These are phyloP conservation scores for Sardina pilchardus DNA, from an alignment of 2,113 vertebrate genomes.

Conservation along the genomic window DNA sequence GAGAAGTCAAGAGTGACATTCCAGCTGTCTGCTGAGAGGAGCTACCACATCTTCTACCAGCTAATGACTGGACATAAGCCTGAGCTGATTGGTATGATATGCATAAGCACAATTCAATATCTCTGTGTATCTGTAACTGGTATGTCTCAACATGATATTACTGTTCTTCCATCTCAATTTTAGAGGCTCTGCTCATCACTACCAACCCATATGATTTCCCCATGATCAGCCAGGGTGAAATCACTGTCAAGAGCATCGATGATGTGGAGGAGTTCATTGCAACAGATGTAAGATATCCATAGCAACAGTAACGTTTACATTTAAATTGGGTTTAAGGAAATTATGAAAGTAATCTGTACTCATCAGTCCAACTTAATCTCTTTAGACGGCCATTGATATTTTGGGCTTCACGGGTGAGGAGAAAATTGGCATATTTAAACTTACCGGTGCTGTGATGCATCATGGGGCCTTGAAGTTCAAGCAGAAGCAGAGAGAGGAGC, in stretches of 20 bases:
- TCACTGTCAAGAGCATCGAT: constrained; percentile 65
- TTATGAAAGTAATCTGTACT: too few relatives aligned
- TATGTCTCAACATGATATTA: too few relatives aligned
- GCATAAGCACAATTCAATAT: too few relatives aligned
- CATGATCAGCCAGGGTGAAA: constrained; percentile 67
- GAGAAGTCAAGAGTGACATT: constrained; percentile 62
- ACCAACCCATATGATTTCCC: constrained; percentile 63
- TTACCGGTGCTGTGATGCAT: constrained; percentile 86
- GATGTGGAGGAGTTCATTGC: constrained; percentile 66
- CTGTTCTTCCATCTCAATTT: constrained; percentile 22
- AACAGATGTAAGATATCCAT: constrained; percentile 55
- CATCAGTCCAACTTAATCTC: background rate
- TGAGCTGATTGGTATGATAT: constrained; percentile 63
- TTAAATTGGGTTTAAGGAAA: too few relatives aligned
- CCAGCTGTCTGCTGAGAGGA: constrained; percentile 74
- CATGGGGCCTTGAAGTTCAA: constrained; percentile 94
- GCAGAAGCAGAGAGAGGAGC: constrained; percentile 87
- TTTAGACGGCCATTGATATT: constrained; percentile 73
- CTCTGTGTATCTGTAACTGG: too few relatives aligned
- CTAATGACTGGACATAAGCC: constrained; percentile 72
- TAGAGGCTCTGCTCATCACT: constrained; percentile 71
- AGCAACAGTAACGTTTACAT: background rate
- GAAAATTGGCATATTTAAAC: constrained; percentile 80
- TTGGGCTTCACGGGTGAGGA: constrained; percentile 81
- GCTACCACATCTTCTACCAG: constrained; percentile 77